Evolutionary conservation across 2,888 invertebrate species (phyloP).

Genomic region (Dicranocentrus wangi): DNA sequence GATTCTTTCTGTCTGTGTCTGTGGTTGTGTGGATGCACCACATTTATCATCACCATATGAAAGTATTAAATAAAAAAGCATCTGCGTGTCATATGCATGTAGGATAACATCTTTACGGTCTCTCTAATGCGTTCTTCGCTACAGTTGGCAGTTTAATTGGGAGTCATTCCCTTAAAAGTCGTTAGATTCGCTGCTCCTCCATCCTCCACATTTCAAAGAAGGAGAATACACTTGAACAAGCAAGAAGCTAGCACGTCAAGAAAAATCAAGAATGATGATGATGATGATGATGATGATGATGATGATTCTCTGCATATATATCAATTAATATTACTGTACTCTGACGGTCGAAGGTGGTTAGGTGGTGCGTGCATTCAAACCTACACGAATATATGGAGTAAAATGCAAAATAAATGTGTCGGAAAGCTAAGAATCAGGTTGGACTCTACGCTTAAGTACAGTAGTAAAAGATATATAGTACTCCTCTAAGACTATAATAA

Average conservation of each 20-base stretch:
- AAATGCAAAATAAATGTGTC: background rate
- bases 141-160: slow-evolving; percentile 32
- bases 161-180: slow-evolving; percentile 21
- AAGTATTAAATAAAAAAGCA: slow-evolving; percentile 4
- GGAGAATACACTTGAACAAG: background rate
- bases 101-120: slow-evolving; percentile 42
- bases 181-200: background rate
- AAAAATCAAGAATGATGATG: background rate
- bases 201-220: background rate
- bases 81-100: slow-evolving; percentile 29
- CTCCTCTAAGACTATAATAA: too few relatives aligned
- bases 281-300: too few relatives aligned
- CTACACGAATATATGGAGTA: too few relatives aligned
- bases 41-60: background rate
- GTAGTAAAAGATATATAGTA: too few relatives aligned
- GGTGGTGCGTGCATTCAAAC: background rate
- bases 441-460: background rate
- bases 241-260: background rate
- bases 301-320: background rate
- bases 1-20: background rate
- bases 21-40: too few relatives aligned
- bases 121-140: slow-evolving; percentile 20
- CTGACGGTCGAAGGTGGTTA: background rate
- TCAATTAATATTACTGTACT: background rate
- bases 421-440: slow-evolving; percentile 13